Evolutionary conservation across 35 echinoderm and acorn worm species (phyloP).

Genomic region (Patiria miniata): DNA sequence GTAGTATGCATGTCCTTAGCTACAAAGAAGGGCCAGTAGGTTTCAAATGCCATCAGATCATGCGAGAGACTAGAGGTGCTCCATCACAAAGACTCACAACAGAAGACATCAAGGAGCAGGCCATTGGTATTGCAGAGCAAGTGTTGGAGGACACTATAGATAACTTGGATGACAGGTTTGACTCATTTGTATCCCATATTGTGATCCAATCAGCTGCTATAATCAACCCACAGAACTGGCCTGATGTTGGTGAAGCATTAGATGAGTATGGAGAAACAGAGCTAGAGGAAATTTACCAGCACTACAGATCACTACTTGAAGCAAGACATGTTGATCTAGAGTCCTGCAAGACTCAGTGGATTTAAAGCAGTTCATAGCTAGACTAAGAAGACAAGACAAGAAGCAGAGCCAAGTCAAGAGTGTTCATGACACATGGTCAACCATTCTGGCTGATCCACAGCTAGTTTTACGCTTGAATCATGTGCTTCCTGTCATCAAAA

Average conservation of each 20-base stretch:
- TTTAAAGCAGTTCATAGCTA: background rate
- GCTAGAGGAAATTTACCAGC: background rate
- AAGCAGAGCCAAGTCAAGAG: background rate
- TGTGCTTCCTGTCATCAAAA: background rate
- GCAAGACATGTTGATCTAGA: background rate
- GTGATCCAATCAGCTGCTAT: conserved; percentile 1
- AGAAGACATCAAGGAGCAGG: background rate
- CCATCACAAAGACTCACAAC: background rate
- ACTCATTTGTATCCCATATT: background rate
- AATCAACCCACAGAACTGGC: background rate
- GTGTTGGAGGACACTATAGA: background rate
- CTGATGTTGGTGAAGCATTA: background rate
- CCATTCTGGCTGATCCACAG: background rate
- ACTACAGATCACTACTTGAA: background rate
- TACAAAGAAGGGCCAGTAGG: too few relatives aligned
- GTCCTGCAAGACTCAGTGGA: background rate
- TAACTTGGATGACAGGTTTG: background rate
- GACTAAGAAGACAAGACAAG: background rate
- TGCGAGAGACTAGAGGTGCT: background rate
- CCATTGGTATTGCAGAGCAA: background rate
- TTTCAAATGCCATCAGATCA: too few relatives aligned
- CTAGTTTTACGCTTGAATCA: background rate
- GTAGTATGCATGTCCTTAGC: too few relatives aligned
- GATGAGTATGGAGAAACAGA: background rate
- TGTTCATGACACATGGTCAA: background rate